Evolutionary conservation across 1,140 invertebrate genomes (phyloP).

Genomic region (Cepaea nemoralis): DNA sequence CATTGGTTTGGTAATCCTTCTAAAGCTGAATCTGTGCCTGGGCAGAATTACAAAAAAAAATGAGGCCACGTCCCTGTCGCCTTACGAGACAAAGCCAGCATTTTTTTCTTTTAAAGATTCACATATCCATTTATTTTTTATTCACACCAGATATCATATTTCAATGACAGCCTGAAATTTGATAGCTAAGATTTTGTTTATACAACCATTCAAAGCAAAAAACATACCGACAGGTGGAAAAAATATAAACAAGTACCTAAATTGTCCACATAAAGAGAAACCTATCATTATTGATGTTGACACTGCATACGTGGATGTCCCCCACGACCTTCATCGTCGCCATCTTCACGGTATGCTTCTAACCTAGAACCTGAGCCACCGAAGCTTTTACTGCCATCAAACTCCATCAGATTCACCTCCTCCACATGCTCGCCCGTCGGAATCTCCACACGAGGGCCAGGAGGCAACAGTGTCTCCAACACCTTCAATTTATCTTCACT

Average conservation of each 20-base stretch:
- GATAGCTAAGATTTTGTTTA: background rate
- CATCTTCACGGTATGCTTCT: constrained; percentile 77
- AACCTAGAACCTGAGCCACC: constrained; percentile 77
- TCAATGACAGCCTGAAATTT: no score
- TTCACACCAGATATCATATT: no score
- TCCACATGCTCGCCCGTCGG: constrained; percentile 84
- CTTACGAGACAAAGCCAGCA: no score
- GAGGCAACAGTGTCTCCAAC: constrained; percentile 81
- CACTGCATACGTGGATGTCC: constrained; percentile 82
- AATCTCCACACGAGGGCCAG: constrained; percentile 78
- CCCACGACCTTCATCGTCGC: constrained; percentile 77
- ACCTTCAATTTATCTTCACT: constrained; percentile 79
- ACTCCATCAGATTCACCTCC: constrained; percentile 86
- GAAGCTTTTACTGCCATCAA: constrained; percentile 75
- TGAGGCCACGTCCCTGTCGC: no score
- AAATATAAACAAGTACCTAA: constrained; percentile 7
- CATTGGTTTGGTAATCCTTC: no score
- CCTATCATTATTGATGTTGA: constrained; percentile 82
- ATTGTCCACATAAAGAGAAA: background rate
- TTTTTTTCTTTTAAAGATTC: no score
- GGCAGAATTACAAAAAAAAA: no score
- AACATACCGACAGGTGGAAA: background rate
- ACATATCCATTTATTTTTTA: no score
- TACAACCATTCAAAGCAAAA: background rate
- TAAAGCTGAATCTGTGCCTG: no score